These are phyloP conservation scores for Gymnarchus niloticus DNA, from an alignment of 2,113 vertebrate genomes.

Conservation along the genomic window DNA sequence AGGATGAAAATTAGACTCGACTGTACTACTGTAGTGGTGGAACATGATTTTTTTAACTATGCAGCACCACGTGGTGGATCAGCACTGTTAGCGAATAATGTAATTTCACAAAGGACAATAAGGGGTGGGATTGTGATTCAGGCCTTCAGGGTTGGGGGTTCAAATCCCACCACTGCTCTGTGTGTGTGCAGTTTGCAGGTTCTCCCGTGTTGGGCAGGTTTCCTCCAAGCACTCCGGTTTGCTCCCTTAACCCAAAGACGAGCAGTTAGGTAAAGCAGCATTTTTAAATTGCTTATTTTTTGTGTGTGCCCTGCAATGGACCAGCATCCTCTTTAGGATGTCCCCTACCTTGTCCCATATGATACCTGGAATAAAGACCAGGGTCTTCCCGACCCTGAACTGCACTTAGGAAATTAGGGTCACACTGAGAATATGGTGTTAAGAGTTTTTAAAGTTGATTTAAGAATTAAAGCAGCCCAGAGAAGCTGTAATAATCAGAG, in stretches of 20 bases:
- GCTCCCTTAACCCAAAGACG: background rate
- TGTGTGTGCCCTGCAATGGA: background rate
- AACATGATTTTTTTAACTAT: background rate
- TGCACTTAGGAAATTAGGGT: background rate
- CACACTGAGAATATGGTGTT: background rate
- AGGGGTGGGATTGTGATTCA: background rate
- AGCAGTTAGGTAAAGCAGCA: background rate
- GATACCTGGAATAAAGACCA: background rate
- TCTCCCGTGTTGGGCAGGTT: background rate
- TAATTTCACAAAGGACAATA: background rate
- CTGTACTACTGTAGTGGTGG: too few relatives aligned
- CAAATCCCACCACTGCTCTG: background rate
- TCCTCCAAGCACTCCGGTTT: background rate
- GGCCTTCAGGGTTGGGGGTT: background rate
- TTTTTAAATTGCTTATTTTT: background rate
- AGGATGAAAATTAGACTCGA: background rate
- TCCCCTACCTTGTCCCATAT: background rate
- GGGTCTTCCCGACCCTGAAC: background rate
- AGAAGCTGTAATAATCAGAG: background rate
- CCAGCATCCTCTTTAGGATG: background rate
- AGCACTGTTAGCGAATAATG: slow-evolving; percentile 1
- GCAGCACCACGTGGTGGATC: background rate
- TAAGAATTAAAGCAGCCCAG: background rate
- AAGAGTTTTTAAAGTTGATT: background rate
- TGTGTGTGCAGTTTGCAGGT: background rate